These are phyloP conservation scores for Podarcis lilfordi DNA, from an alignment of 2,797 vertebrate genomes.

Conservation along the genomic window DNA sequence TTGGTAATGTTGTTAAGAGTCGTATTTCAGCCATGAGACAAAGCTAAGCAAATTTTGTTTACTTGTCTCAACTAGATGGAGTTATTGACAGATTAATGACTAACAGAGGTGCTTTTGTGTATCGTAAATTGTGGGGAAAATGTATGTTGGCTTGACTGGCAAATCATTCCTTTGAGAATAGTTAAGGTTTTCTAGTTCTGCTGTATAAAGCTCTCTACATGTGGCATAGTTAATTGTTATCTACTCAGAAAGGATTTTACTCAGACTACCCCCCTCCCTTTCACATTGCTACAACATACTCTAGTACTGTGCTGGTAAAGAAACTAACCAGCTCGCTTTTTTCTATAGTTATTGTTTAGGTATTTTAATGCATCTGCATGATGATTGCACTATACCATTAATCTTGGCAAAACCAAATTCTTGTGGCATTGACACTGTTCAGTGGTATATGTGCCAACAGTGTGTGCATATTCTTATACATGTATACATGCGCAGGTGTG, in stretches of 20 bases:
- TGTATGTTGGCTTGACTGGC: constrained; percentile 65
- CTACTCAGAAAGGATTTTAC: neutral
- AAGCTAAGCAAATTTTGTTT: constrained; percentile 71
- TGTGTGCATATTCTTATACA: neutral
- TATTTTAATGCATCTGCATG: neutral
- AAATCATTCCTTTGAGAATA: constrained; percentile 62
- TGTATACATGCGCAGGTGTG: neutral
- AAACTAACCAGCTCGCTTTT: neutral
- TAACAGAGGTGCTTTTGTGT: constrained; percentile 65
- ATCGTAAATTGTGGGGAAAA: constrained; percentile 59
- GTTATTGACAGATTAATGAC: constrained; percentile 71
- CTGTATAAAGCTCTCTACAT: neutral
- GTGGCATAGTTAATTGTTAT: constrained; percentile 13
- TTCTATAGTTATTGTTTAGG: neutral
- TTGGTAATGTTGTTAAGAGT: constrained; percentile 58
- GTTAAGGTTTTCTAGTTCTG: constrained; percentile 48
- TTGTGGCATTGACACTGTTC: neutral
- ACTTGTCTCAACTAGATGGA: constrained; percentile 55
- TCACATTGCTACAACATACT: neutral
- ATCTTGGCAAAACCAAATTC: neutral
- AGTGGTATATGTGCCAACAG: neutral
- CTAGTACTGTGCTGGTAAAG: neutral
- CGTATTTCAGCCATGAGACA: constrained; percentile 64
- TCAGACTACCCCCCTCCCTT: neutral
- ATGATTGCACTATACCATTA: neutral